Conservation (phyloP, 1,140 invertebrate species). For the Lordiphosa clarofinis region DNA sequence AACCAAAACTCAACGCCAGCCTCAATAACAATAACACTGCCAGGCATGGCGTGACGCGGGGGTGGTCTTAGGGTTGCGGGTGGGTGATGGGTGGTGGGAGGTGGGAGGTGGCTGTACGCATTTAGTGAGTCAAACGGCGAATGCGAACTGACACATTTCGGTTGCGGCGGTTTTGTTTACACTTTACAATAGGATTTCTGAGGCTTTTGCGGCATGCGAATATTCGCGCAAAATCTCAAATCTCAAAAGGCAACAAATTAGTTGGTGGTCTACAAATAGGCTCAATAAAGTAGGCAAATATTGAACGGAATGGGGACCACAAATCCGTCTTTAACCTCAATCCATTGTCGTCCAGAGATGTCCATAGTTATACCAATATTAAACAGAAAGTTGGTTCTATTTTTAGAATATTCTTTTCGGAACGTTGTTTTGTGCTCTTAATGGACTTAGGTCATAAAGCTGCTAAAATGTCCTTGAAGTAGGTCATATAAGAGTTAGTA, state of each 20-base stretch:
- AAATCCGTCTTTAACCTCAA: neutral
- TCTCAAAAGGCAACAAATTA: conserved; percentile 56
- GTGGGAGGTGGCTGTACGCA: conserved; percentile 8
- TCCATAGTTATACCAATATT: too few relatives aligned
- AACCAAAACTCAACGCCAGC: conserved; percentile 72
- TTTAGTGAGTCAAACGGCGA: conserved; percentile 14
- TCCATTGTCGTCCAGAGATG: too few relatives aligned
- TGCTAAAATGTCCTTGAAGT: too few relatives aligned
- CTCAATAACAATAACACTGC: conserved; percentile 67
- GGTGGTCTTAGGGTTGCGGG: neutral
- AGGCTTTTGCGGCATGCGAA: conserved; percentile 49
- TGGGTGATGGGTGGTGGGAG: neutral
- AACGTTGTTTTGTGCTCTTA: too few relatives aligned
- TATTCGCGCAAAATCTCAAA: conserved; percentile 37
- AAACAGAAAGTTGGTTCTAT: too few relatives aligned
- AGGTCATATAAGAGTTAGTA: too few relatives aligned
- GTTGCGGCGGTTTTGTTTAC: conserved; percentile 75
- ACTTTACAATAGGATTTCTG: conserved; percentile 64
- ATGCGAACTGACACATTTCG: conserved; percentile 60
- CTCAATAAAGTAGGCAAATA: conserved; percentile 13
- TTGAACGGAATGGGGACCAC: conserved; percentile 8
- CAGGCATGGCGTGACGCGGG: conserved; percentile 15
- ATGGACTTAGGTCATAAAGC: too few relatives aligned
- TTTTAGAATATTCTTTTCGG: too few relatives aligned
- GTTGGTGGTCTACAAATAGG: conserved; percentile 36